phyloP scores from a whole-genome alignment of 2,797 vertebrate species.

The Pseudocheirus occidentalis region DNA sequence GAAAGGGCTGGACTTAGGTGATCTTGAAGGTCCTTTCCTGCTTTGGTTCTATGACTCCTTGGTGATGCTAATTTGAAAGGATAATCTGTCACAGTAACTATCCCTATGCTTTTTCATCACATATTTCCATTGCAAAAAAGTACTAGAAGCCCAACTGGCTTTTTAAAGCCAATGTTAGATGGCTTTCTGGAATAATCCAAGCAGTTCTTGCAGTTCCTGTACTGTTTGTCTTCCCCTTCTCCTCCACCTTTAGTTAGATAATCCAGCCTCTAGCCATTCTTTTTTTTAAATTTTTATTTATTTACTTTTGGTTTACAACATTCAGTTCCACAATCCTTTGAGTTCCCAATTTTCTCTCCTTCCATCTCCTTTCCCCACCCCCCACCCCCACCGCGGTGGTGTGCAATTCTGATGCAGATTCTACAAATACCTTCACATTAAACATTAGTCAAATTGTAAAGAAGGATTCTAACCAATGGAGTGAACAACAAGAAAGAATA shows the following conservation, averaged over 20 bases:
- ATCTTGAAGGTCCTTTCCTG: neutral
- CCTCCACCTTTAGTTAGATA: neutral
- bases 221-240: neutral
- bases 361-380: too few relatives aligned
- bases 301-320: too few relatives aligned
- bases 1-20: neutral
- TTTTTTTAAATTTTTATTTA: too few relatives aligned
- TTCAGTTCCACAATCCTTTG: too few relatives aligned
- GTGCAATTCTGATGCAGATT: too few relatives aligned
- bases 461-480: too few relatives aligned
- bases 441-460: too few relatives aligned
- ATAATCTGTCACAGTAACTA: neutral
- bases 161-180: neutral
- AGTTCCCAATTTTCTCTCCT: too few relatives aligned
- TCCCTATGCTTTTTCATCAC: neutral
- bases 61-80: neutral
- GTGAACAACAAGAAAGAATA: too few relatives aligned
- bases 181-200: neutral
- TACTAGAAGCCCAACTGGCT: neutral
- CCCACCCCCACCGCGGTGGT: too few relatives aligned
- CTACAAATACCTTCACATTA: too few relatives aligned
- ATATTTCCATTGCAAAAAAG: neutral
- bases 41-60: neutral
- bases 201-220: neutral
- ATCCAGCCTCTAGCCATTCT: neutral